Evolutionary conservation across 2,113 vertebrate genomes (phyloP).

Genomic region (Lasiurus cinereus): DNA sequence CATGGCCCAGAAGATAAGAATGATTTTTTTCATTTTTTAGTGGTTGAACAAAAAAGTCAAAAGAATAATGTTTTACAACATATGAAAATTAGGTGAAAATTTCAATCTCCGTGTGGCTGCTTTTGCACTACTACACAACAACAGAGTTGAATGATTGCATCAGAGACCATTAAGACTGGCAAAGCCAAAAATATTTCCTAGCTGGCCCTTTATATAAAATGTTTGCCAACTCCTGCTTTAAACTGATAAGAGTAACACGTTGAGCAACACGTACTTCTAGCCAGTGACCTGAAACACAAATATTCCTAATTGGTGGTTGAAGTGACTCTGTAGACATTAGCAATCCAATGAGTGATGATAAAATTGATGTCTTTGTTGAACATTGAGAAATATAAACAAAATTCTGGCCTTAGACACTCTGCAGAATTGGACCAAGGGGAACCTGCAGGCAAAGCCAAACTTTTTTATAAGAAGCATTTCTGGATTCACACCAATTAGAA

Average conservation of each 20-base stretch:
- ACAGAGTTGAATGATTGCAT: background rate
- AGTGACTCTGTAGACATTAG: background rate
- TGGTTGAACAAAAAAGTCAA: background rate
- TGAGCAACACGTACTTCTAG: background rate
- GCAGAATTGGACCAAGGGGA: background rate
- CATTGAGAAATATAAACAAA: background rate
- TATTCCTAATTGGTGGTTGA: background rate
- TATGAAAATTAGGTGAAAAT: conserved; percentile 42
- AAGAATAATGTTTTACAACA: conserved; percentile 10
- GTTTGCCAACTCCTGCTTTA: background rate
- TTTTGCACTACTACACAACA: conserved; percentile 24
- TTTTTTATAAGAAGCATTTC: conserved; percentile 38
- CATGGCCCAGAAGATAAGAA: background rate
- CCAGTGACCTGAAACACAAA: conserved; percentile 29
- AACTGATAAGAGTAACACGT: background rate
- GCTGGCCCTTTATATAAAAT: background rate
- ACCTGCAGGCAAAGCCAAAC: background rate
- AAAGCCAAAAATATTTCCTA: conserved; percentile 27
- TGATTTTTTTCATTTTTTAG: conserved; percentile 20
- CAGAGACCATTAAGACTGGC: background rate
- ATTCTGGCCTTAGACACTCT: background rate
- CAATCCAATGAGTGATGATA: background rate
- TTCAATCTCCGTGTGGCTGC: background rate
- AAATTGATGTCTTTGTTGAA: conserved; percentile 17
- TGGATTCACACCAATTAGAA: conserved; percentile 20